A percentile compares a stretch with the other conserved stretches of the same genome.
phyloP scores from a whole-genome alignment of 2,888 invertebrate species.

The Eupithecia dodoneata region DNA sequence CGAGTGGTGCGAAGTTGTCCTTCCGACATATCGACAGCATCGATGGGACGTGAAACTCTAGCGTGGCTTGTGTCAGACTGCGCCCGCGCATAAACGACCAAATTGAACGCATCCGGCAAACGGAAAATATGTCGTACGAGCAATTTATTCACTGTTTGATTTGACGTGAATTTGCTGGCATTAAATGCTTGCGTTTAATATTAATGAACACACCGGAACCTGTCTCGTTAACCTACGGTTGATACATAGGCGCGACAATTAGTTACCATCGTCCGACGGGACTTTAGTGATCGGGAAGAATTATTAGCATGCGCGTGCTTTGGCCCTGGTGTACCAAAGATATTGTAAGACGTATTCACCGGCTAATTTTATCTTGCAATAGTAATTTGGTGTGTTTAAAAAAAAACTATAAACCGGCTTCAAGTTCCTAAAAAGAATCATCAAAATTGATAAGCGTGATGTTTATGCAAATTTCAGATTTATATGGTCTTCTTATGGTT shows the following conservation, averaged over 20 bases:
- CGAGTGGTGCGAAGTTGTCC: neutral
- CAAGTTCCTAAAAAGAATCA: too few relatives aligned
- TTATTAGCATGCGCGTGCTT: neutral
- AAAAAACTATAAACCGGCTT: too few relatives aligned
- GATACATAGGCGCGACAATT: neutral
- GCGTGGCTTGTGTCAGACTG: conserved; percentile 68
- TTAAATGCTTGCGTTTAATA: conserved; percentile 42
- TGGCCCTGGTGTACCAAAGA: neutral
- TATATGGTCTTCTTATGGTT: too few relatives aligned
- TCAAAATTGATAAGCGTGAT: too few relatives aligned
- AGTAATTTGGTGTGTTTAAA: too few relatives aligned
- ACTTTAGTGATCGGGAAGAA: too few relatives aligned
- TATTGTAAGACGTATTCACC: too few relatives aligned
- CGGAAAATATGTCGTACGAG: conserved; percentile 81
- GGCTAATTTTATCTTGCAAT: too few relatives aligned
- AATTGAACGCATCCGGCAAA: conserved; percentile 83
- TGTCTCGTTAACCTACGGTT: conserved; percentile 34
- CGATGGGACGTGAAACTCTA: conserved; percentile 40
- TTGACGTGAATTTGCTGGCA: conserved; percentile 60
- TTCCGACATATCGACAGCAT: conserved; percentile 35
- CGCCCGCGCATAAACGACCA: conserved; percentile 62
- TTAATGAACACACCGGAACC: conserved; percentile 38
- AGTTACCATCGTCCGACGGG: neutral
- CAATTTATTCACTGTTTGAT: conserved; percentile 79
- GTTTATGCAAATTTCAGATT: too few relatives aligned